Evolutionary conservation across 2,113 vertebrate genomes (phyloP).

Genomic region (Eidolon helvum): DNA sequence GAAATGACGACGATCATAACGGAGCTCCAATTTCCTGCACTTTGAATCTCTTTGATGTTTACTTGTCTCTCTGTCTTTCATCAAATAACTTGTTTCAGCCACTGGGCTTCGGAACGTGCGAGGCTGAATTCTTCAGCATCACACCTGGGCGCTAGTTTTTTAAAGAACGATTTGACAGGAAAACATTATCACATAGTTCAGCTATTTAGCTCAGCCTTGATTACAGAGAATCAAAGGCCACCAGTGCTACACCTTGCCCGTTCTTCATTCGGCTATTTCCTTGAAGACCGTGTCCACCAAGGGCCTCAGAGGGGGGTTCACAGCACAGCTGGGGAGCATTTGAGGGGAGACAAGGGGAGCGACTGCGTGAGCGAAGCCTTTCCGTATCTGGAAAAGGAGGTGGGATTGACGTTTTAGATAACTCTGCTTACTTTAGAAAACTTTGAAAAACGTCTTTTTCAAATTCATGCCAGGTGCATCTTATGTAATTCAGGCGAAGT

Average conservation of each 20-base stretch:
- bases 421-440: background rate
- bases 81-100: background rate
- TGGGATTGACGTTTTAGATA: background rate
- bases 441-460: background rate
- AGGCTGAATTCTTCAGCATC: background rate
- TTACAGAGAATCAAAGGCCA: background rate
- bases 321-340: background rate
- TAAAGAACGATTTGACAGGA: background rate
- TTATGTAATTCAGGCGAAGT: background rate
- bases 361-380: background rate
- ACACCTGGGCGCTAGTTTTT: background rate
- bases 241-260: background rate
- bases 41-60: background rate
- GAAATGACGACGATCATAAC: background rate
- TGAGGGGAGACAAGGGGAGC: too few species aligned
- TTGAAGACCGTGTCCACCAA: background rate
- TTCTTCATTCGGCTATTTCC: background rate
- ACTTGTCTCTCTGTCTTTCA: background rate
- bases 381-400: background rate
- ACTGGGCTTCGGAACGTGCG: background rate
- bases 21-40: slow-evolving; percentile 24
- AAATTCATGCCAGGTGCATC: background rate
- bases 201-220: background rate
- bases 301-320: background rate
- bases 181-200: background rate